A percentile compares a stretch with the other conserved stretches of the same genome.
Conservation (phyloP, 2,113 vertebrate species). For the Channa maculata region DNA sequence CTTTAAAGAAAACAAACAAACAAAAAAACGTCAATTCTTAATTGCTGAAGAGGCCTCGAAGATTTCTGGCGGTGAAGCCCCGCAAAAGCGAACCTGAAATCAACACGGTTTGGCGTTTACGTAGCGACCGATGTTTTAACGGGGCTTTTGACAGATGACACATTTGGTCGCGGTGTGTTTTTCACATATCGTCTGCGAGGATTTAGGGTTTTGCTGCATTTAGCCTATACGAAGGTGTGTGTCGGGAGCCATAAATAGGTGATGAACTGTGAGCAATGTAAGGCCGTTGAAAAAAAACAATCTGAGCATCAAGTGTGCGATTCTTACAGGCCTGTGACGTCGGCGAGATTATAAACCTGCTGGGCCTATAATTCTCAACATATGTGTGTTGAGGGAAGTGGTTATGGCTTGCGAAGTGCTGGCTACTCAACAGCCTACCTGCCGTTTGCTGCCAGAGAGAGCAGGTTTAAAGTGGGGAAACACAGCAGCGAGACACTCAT, state of each 20-base stretch:
- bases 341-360: conserved; percentile 29
- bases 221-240: conserved; percentile 69
- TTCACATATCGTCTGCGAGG: conserved; percentile 19
- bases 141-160: conserved; percentile 20
- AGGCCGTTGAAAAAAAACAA: conserved; percentile 71
- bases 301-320: conserved; percentile 70
- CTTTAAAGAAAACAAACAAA: background rate
- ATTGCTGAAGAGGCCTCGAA: conserved; percentile 75
- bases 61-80: conserved; percentile 66
- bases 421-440: conserved; percentile 46
- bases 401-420: conserved; percentile 39
- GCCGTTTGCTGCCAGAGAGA: conserved; percentile 49
- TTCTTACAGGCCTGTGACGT: conserved; percentile 43
- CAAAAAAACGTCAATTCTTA: conserved; percentile 52
- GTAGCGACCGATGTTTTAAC: conserved; percentile 28
- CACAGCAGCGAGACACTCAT: conserved; percentile 62
- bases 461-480: conserved; percentile 32
- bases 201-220: conserved; percentile 70
- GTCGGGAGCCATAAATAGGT: conserved; percentile 75
- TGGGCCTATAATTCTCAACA: conserved; percentile 32
- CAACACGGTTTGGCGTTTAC: conserved; percentile 28
- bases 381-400: conserved; percentile 36
- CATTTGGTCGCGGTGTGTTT: conserved; percentile 32
- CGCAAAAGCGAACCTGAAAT: conserved; percentile 30
- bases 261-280: conserved; percentile 63